Evolutionary conservation across 2,797 vertebrate species (phyloP).

Genomic region (Typhlichthys subterraneus): DNA sequence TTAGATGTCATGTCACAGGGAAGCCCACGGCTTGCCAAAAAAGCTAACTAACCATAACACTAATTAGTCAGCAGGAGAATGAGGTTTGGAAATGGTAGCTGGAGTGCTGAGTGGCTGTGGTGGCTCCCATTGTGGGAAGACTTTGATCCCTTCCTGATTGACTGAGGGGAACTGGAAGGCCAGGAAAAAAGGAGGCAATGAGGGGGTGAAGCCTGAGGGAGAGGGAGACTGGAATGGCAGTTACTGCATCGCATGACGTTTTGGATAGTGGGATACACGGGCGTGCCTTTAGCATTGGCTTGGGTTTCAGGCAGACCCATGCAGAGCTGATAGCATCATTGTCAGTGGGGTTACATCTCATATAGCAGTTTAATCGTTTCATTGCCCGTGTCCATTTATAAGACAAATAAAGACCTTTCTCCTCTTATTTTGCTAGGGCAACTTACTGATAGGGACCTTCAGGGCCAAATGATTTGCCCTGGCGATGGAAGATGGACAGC

Average conservation of each 20-base stretch:
- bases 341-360: slow-evolving; percentile 54
- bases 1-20: slow-evolving; percentile 75
- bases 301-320: slow-evolving; percentile 49
- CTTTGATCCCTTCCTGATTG: slow-evolving; percentile 70
- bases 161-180: slow-evolving; percentile 47
- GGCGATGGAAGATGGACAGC: slow-evolving; percentile 35
- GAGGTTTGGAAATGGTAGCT: slow-evolving; percentile 60
- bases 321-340: slow-evolving; percentile 60
- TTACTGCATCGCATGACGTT: slow-evolving; percentile 39
- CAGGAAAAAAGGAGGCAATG: slow-evolving; percentile 5
- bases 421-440: slow-evolving; percentile 38
- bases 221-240: slow-evolving; percentile 48
- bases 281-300: slow-evolving; percentile 49
- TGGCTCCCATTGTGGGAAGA: slow-evolving; percentile 57
- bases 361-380: slow-evolving; percentile 66
- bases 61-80: slow-evolving; percentile 74
- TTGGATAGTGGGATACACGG: slow-evolving; percentile 31
- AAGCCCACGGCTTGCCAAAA: slow-evolving; percentile 69
- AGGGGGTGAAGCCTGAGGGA: not conserved
- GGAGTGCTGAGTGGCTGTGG: slow-evolving; percentile 44
- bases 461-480: slow-evolving; percentile 28
- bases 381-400: slow-evolving; percentile 63
- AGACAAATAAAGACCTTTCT: slow-evolving; percentile 69
- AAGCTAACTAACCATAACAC: slow-evolving; percentile 77
- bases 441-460: slow-evolving; percentile 34